Percentiles rank a stretch among this genome's conserved stretches.
Conservation (phyloP, 2,113 vertebrate genomes). For the Perca schrenkii region DNA sequence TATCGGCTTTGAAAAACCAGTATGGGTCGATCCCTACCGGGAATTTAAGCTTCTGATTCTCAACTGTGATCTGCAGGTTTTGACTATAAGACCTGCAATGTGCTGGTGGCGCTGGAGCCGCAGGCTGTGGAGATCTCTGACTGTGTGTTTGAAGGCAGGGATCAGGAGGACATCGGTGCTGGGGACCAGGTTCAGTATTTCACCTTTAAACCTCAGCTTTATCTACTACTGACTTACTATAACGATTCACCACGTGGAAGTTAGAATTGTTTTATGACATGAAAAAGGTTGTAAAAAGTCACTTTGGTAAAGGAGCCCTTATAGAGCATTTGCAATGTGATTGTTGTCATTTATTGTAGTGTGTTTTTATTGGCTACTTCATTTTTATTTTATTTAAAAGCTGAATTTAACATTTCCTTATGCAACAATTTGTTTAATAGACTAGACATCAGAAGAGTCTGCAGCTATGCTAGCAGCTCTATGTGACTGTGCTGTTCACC, state of each 20-base stretch:
- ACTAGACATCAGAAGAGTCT: too few relatives aligned
- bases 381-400: neutral
- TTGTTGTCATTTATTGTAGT: neutral
- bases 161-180: slow-evolving; percentile 83
- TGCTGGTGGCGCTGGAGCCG: slow-evolving; percentile 82
- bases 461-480: too few relatives aligned
- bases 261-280: neutral
- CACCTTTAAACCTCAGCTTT: neutral
- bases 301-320: neutral
- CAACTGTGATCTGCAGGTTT: slow-evolving; percentile 74
- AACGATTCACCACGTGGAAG: neutral
- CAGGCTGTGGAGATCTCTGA: slow-evolving; percentile 81
- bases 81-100: slow-evolving; percentile 86
- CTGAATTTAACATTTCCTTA: too few relatives aligned
- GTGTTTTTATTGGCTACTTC: neutral
- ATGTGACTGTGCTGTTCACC: too few relatives aligned
- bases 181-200: slow-evolving; percentile 82
- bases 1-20: too few relatives aligned
- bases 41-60: neutral
- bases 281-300: neutral
- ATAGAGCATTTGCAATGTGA: neutral
- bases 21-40: too few relatives aligned
- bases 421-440: too few relatives aligned
- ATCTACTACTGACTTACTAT: too few relatives aligned
- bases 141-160: slow-evolving; percentile 81